Evolutionary conservation across 2,797 vertebrate genomes (phyloP), one percentile per base, ranked within the genome.

Genomic region (Argya squamiceps): DNA sequence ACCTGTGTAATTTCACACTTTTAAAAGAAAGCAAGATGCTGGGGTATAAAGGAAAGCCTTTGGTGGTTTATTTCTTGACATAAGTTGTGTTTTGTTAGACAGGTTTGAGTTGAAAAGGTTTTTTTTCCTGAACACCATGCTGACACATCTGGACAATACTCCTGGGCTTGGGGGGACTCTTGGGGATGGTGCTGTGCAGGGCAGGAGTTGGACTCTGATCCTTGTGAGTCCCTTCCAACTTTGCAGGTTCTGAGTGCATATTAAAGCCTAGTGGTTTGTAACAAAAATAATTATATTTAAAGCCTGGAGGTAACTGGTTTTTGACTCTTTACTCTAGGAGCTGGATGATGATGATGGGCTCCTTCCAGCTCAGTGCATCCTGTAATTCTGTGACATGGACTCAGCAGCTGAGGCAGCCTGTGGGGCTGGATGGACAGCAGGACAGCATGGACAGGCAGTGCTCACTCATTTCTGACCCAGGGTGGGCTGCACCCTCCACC

Each of bases 351-450:
- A 26, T 27, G 34, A 30, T 26, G 56, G 26, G 14, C 21, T 18
- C 21, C 6, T 70, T 62, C 56, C 34, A 41, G 0, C 24, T 26
- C 15, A 11, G 5, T 18, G 26, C 43, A 8, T 41, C 7, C 41
- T 30, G 41, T 11, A 14, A 22, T 41, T 46, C 30, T 47, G 34
- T 47, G 56, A 3, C 41, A 7, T 21, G 55, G 49, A 47, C 41
- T 49, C 2, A 0, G 43, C 0, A 1, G 62, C 46, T 29, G 55
- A 52, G 41, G 46, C 43, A 29, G 32, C 7, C 2, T 4, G 5
- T 43, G 2, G 8, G 63, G 67, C 19, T n/a, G 52, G 50, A 3
- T 10, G 7, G 47, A 10, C 23, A 27, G 74, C 27, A 21, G 64
- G 39, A 27, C 30, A 34, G 4, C 0, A 0, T 47, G 4, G 18